These are phyloP conservation scores for Lasioglossum villosulum DNA, from an alignment of 2,888 invertebrate species.

Conservation along the genomic window DNA sequence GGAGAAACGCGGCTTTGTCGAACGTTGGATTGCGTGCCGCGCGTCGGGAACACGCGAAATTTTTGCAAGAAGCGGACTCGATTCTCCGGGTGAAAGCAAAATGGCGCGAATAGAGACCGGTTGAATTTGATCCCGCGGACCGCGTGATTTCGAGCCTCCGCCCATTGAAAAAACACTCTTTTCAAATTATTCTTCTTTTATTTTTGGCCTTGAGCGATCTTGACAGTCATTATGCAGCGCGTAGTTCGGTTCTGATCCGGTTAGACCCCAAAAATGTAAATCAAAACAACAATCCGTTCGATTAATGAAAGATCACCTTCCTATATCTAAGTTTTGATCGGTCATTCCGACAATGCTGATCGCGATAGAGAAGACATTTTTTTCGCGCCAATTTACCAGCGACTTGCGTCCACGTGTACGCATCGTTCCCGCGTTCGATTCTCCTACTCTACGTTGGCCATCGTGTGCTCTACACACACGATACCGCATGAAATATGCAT, in stretches of 20 bases:
- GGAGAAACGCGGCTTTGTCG: conserved; percentile 41
- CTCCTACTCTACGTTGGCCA: background rate
- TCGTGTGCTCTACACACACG: background rate
- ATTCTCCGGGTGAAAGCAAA: conserved; percentile 48
- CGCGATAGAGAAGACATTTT: background rate
- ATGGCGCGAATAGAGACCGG: background rate
- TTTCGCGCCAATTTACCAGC: conserved; percentile 55
- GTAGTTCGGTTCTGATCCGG: too few relatives aligned
- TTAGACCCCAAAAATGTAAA: too few relatives aligned
- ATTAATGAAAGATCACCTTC: too few relatives aligned
- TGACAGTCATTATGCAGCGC: too few relatives aligned
- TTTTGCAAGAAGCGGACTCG: conserved; percentile 32
- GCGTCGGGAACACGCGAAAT: conserved; percentile 33
- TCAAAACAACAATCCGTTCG: too few relatives aligned
- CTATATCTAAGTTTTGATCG: background rate
- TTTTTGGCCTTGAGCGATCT: too few relatives aligned
- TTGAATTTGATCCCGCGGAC: background rate
- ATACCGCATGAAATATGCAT: background rate
- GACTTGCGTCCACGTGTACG: conserved; percentile 44
- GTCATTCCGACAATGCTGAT: background rate
- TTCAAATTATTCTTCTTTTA: background rate
- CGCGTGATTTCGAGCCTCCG: background rate
- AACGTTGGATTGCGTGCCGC: conserved; percentile 43
- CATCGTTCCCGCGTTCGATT: conserved; percentile 20
- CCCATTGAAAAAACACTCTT: background rate